These are phyloP conservation scores for Homalodisca vitripennis DNA, from an alignment of 1,140 invertebrate genomes.

Conservation along the genomic window DNA sequence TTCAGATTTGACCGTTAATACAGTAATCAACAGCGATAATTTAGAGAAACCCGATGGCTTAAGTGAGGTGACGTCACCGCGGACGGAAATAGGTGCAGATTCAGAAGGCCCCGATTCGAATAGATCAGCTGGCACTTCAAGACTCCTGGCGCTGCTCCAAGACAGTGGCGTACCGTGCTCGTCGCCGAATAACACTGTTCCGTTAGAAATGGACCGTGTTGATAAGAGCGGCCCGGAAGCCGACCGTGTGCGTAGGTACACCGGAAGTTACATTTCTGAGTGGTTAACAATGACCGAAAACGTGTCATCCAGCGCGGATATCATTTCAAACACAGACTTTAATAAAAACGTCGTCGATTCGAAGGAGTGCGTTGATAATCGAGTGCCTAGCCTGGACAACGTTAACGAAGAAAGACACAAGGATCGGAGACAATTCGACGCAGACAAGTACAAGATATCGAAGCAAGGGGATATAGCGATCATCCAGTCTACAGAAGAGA, in stretches of 20 bases:
- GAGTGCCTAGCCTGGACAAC: too few species aligned
- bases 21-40: neutral
- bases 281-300: constrained; percentile 23
- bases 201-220: constrained; percentile 17
- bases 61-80: constrained; percentile 31
- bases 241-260: constrained; percentile 23
- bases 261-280: constrained; percentile 22
- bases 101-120: constrained; percentile 20
- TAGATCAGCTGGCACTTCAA: constrained; percentile 35
- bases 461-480: constrained; percentile 39
- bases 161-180: constrained; percentile 44
- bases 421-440: constrained; percentile 31
- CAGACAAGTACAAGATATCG: constrained; percentile 38
- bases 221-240: constrained; percentile 29
- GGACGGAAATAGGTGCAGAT: constrained; percentile 12
- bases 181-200: constrained; percentile 18
- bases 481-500: neutral
- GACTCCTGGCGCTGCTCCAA: constrained; percentile 56
- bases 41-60: constrained; percentile 16
- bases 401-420: neutral
- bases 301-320: neutral
- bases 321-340: neutral
- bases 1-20: neutral
- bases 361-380: neutral
- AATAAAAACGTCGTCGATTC: constrained; percentile 3